Evolutionary conservation across 1,140 invertebrate species (phyloP).

Genomic region (Monochamus saltuarius): DNA sequence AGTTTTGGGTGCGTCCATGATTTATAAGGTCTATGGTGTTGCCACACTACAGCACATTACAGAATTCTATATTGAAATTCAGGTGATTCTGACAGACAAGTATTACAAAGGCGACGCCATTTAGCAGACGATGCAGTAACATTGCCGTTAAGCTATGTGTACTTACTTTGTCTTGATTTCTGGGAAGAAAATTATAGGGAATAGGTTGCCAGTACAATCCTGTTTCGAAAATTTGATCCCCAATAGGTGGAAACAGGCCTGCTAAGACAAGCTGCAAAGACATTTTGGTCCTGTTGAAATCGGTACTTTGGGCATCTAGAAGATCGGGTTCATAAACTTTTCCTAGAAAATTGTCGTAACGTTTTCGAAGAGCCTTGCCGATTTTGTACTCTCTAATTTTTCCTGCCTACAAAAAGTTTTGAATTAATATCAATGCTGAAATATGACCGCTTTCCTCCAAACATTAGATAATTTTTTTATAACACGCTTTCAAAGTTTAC

Average conservation of each 20-base stretch:
- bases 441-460: no score
- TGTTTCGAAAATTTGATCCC: slow-evolving; percentile 50
- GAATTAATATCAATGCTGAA: no score
- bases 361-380: slow-evolving; percentile 61
- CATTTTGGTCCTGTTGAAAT: slow-evolving; percentile 61
- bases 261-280: slow-evolving; percentile 57
- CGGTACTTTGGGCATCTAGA: slow-evolving; percentile 49
- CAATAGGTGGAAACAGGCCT: slow-evolving; percentile 56
- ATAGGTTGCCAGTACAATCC: slow-evolving; percentile 60
- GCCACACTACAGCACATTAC: no score
- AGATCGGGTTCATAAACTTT: slow-evolving; percentile 52
- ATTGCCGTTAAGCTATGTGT: no score
- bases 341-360: slow-evolving; percentile 62
- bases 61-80: no score
- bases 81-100: no score
- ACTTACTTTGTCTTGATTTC: slow-evolving; percentile 3
- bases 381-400: slow-evolving; percentile 58
- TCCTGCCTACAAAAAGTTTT: slow-evolving; percentile 19
- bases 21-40: no score
- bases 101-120: no score
- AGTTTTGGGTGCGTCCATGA: no score
- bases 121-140: no score
- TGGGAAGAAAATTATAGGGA: slow-evolving; percentile 46
- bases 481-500: no score
- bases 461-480: no score